Percentiles rank a stretch among this genome's conserved stretches.
phyloP scores from a whole-genome alignment of 2,888 invertebrate genomes.

The Busseola fusca region DNA sequence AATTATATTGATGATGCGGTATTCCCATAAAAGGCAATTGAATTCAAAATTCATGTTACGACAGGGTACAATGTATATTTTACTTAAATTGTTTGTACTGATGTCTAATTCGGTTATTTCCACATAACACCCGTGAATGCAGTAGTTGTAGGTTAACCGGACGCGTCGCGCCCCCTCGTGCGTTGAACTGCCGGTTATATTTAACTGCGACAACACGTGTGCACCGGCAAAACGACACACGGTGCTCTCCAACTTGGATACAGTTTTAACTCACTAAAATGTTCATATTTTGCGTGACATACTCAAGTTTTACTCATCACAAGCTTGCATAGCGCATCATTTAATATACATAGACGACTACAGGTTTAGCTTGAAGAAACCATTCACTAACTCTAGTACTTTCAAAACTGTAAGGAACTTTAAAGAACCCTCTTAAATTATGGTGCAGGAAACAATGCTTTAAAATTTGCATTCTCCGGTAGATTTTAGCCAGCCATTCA shows the following conservation, averaged over 20 bases:
- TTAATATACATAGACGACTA: conserved; percentile 18
- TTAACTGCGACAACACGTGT: conserved; percentile 87
- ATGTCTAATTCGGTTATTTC: conserved; percentile 42
- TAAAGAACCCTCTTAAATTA: conserved; percentile 68
- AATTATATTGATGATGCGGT: not conserved
- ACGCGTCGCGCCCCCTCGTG: conserved; percentile 80
- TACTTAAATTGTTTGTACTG: conserved; percentile 13
- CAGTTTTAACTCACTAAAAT: conserved; percentile 71
- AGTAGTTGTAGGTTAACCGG: conserved; percentile 82
- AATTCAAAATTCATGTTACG: not conserved
- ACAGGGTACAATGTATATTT: not conserved
- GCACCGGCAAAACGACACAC: conserved; percentile 75
- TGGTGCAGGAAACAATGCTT: conserved; percentile 69
- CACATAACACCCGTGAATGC: conserved; percentile 59
- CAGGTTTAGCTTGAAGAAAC: conserved; percentile 50
- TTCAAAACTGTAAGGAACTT: conserved; percentile 65
- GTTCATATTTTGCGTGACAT: conserved; percentile 57
- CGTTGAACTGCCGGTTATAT: conserved; percentile 87
- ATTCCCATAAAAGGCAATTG: conserved; percentile 1
- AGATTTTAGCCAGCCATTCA: conserved; percentile 71
- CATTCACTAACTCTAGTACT: conserved; percentile 63
- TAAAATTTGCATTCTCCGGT: conserved; percentile 72
- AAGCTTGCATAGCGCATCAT: conserved; percentile 7
- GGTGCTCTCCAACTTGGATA: conserved; percentile 75
- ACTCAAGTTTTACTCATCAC: conserved; percentile 9